A percentile compares a stretch with the other conserved stretches of the same genome.
Evolutionary conservation across 2,113 vertebrate species (phyloP).

Genomic region (Syngnathus typhle): DNA sequence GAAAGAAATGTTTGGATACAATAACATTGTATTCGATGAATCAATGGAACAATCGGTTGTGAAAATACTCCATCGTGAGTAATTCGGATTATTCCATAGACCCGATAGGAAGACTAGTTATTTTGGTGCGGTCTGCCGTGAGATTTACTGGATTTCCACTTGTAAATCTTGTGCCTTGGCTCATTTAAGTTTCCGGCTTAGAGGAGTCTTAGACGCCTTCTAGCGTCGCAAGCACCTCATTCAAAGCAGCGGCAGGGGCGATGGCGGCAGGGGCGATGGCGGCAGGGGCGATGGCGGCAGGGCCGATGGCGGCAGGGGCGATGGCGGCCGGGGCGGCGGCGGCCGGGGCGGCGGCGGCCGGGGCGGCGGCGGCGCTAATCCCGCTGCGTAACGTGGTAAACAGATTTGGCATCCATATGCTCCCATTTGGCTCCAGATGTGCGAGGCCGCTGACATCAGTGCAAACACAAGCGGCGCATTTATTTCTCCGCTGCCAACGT

Average conservation of each 20-base stretch:
- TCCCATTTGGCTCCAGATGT: conserved; percentile 55
- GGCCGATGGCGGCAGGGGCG: too few relatives aligned
- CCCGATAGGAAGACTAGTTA: too few relatives aligned
- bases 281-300: too few relatives aligned
- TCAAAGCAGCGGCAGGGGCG: neutral
- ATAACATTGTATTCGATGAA: too few relatives aligned
- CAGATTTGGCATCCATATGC: conserved; percentile 43
- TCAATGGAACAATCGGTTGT: too few relatives aligned
- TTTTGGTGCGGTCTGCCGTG: neutral
- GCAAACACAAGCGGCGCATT: conserved; percentile 20
- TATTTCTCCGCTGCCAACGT: conserved; percentile 22
- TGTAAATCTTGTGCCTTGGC: neutral
- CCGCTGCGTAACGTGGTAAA: conserved; percentile 41
- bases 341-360: too few relatives aligned
- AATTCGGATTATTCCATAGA: too few relatives aligned
- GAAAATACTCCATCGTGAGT: too few relatives aligned
- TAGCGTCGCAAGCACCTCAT: neutral
- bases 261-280: too few relatives aligned
- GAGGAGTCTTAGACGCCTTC: neutral
- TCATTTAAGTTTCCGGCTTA: neutral
- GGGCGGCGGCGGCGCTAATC: conserved; percentile 12
- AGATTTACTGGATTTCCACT: neutral
- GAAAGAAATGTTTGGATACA: too few relatives aligned
- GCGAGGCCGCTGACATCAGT: conserved; percentile 18
- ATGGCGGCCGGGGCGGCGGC: too few relatives aligned